Conservation (phyloP, 2,888 invertebrate genomes). For the Aporophyla lueneburgensis region DNA sequence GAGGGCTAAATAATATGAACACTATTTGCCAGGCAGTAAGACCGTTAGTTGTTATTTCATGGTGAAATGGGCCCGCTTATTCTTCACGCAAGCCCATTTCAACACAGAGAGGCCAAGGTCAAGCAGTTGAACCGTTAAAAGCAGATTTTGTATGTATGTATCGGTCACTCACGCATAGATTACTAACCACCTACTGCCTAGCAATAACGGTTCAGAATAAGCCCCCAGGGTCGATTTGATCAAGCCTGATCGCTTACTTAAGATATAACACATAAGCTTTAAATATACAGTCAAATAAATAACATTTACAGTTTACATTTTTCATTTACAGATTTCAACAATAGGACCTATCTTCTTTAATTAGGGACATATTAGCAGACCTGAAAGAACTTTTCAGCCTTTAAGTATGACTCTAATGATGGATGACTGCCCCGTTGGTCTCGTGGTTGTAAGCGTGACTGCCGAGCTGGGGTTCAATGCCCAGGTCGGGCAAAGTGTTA, state of each 20-base stretch:
- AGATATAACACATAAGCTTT: slow-evolving; percentile 13
- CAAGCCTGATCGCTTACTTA: slow-evolving; percentile 50
- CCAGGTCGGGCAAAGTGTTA: no score
- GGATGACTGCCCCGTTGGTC: not conserved
- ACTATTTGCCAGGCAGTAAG: not conserved
- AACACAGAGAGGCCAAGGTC: not conserved
- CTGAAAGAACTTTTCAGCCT: not conserved
- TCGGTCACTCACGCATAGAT: no score
- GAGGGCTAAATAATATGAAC: not conserved
- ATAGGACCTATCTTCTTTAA: not conserved
- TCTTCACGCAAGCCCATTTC: no score
- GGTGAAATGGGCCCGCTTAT: not conserved
- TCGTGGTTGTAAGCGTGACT: no score
- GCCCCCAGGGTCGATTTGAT: slow-evolving; percentile 32
- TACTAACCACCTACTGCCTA: not conserved
- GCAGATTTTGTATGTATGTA: not conserved
- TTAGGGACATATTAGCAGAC: not conserved
- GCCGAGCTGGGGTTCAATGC: no score
- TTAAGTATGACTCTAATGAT: not conserved
- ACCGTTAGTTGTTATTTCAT: not conserved
- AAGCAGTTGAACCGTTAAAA: not conserved
- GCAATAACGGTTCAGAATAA: not conserved
- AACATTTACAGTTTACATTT: slow-evolving; percentile 36
- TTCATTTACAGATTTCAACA: slow-evolving; percentile 14
- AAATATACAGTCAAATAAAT: slow-evolving; percentile 25